These are phyloP conservation scores for Antheraea mylitta DNA, from an alignment of 1,140 invertebrate genomes.

Conservation along the genomic window DNA sequence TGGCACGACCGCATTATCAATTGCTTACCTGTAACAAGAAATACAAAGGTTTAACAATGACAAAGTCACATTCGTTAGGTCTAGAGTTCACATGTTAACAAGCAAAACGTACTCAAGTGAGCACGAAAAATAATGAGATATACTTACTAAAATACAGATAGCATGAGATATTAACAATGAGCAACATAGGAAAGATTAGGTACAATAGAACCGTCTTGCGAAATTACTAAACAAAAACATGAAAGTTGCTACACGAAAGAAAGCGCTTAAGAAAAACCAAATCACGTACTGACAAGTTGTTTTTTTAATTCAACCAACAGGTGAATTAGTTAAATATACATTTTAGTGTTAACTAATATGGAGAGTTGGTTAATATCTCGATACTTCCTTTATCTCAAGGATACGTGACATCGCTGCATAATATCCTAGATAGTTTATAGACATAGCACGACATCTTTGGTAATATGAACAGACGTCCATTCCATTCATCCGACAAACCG, in stretches of 20 bases:
- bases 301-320: conserved; percentile 9
- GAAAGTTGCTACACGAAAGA: conserved; percentile 64
- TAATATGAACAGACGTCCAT: conserved; percentile 19
- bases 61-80: conserved; percentile 1
- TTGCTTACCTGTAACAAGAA: conserved; percentile 63
- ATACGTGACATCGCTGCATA: conserved; percentile 20
- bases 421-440: conserved; percentile 12
- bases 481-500: conserved; percentile 15
- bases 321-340: conserved; percentile 17
- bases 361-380: conserved; percentile 13
- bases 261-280: conserved; percentile 47
- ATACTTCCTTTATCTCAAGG: conserved; percentile 29
- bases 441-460: conserved; percentile 24
- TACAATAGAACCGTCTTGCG: conserved; percentile 51
- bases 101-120: conserved; percentile 37
- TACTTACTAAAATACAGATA: conserved; percentile 56
- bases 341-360: conserved; percentile 15
- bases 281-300: conserved; percentile 38
- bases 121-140: conserved; percentile 51
- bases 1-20: conserved; percentile 24
- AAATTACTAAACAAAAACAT: conserved; percentile 71
- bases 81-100: conserved; percentile 43
- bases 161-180: conserved; percentile 49
- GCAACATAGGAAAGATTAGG: conserved; percentile 61
- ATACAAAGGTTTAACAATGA: conserved; percentile 2